Percentiles rank a stretch among this genome's conserved stretches.
Evolutionary conservation across 2,113 vertebrate species (phyloP).

Genomic region (Polypterus senegalus): DNA sequence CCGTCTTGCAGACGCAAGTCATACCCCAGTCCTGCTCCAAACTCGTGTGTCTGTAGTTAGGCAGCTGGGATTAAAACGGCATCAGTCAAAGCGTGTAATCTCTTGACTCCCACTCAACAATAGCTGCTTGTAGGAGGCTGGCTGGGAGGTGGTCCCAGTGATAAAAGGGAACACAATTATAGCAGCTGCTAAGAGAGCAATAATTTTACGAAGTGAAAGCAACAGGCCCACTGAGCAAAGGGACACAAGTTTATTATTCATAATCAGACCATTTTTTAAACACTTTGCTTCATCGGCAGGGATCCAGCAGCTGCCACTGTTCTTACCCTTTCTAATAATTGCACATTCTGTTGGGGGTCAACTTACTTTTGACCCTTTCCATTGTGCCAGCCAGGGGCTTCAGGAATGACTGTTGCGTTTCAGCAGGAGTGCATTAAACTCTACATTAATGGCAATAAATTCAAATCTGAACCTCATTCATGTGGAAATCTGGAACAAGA

Average conservation of each 20-base stretch:
- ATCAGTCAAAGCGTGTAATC: constrained; percentile 60
- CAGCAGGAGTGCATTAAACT: constrained; percentile 49
- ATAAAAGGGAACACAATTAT: constrained; percentile 64
- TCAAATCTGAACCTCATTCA: constrained; percentile 50
- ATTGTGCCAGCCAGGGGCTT: constrained; percentile 46
- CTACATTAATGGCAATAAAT: constrained; percentile 49
- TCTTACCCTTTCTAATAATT: constrained; percentile 49
- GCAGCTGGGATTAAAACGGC: constrained; percentile 63
- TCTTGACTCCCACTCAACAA: constrained; percentile 49
- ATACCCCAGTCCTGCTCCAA: constrained; percentile 13
- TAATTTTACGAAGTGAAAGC: constrained; percentile 47
- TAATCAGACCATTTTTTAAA: constrained; percentile 43
- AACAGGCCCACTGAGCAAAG: constrained; percentile 27
- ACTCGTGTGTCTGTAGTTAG: constrained; percentile 60
- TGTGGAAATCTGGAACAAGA: constrained; percentile 13
- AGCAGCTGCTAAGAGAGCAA: constrained; percentile 63
- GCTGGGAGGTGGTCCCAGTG: constrained; percentile 41
- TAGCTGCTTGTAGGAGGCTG: constrained; percentile 63
- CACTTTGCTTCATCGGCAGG: constrained; percentile 38
- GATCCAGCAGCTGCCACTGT: constrained; percentile 63
- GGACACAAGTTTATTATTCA: constrained; percentile 50
- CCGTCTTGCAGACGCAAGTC: constrained; percentile 50
- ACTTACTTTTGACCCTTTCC: constrained; percentile 62
- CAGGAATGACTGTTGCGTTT: constrained; percentile 47
- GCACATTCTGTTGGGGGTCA: constrained; percentile 66